Percentiles rank a stretch among this genome's conserved stretches.
Evolutionary conservation across 1,140 invertebrate species (phyloP).

Genomic region (Tribolium castaneum): DNA sequence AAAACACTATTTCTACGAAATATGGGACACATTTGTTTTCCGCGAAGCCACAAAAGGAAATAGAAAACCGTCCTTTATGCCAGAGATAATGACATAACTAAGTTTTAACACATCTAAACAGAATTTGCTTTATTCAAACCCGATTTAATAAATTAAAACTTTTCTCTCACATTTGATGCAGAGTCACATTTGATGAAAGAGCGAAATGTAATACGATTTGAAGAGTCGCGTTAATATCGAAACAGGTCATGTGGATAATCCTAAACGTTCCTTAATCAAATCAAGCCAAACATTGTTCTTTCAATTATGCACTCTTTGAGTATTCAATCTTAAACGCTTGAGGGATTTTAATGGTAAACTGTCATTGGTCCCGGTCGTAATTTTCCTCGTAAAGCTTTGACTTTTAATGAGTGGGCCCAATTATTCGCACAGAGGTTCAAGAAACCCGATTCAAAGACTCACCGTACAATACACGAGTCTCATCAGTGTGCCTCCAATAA

Average conservation of each 20-base stretch:
- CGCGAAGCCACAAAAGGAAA: background rate
- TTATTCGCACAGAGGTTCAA: conserved; percentile 27
- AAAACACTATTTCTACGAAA: background rate
- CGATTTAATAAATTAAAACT: too few species aligned
- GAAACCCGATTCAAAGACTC: background rate
- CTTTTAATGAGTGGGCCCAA: conserved; percentile 37
- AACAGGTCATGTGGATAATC: conserved; percentile 28
- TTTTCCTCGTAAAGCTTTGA: conserved; percentile 38
- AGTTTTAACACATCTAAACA: too few species aligned
- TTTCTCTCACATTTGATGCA: too few species aligned
- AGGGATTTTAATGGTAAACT: conserved; percentile 35
- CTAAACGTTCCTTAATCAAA: conserved; percentile 38
- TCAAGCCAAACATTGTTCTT: conserved; percentile 38
- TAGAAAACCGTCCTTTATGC: background rate
- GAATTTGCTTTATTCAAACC: too few species aligned
- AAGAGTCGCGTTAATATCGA: conserved; percentile 22
- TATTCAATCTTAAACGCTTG: conserved; percentile 41
- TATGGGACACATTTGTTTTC: background rate
- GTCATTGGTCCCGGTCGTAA: conserved; percentile 40
- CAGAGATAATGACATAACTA: background rate
- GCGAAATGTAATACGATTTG: conserved; percentile 6
- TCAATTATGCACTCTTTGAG: conserved; percentile 38
- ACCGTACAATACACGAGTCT: too few species aligned
- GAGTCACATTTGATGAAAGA: too few species aligned
- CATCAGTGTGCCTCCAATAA: too few species aligned